These are phyloP conservation scores for Streblospio benedicti DNA, from an alignment of 1,140 invertebrate genomes.

Conservation along the genomic window DNA sequence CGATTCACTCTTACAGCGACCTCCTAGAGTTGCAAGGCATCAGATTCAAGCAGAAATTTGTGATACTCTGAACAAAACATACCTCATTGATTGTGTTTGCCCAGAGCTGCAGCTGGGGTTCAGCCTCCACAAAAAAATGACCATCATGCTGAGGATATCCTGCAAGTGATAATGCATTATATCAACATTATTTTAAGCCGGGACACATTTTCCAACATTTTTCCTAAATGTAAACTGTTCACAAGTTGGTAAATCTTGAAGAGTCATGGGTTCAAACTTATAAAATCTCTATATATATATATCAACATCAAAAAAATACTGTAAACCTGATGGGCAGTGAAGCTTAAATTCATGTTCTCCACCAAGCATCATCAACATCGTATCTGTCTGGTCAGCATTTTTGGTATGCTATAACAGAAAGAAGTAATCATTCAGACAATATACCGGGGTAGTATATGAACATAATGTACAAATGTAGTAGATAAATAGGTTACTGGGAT, in stretches of 20 bases:
- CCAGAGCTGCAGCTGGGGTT: constrained; percentile 28
- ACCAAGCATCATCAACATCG: constrained; percentile 15
- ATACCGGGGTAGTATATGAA: no score
- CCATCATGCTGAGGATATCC: constrained; percentile 28
- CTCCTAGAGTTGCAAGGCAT: neutral
- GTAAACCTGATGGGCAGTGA: constrained; percentile 8
- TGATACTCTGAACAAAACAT: constrained; percentile 8
- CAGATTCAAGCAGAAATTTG: neutral
- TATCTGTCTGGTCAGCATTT: no score
- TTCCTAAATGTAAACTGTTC: no score
- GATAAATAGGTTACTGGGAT: no score
- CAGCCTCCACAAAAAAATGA: constrained; percentile 33
- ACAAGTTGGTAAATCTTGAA: no score
- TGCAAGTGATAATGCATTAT: constrained; percentile 8
- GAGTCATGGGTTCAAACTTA: no score
- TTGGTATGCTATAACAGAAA: no score
- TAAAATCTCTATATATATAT: neutral
- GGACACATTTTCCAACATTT: no score
- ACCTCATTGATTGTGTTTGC: constrained; percentile 36
- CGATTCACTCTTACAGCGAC: neutral
- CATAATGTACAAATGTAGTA: no score
- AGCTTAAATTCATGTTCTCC: constrained; percentile 15
- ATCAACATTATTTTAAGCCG: neutral
- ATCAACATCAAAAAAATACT: neutral
- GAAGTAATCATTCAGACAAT: no score